phyloP scores from a whole-genome alignment of 2,888 invertebrate species.

The Ormyrus rosae region DNA sequence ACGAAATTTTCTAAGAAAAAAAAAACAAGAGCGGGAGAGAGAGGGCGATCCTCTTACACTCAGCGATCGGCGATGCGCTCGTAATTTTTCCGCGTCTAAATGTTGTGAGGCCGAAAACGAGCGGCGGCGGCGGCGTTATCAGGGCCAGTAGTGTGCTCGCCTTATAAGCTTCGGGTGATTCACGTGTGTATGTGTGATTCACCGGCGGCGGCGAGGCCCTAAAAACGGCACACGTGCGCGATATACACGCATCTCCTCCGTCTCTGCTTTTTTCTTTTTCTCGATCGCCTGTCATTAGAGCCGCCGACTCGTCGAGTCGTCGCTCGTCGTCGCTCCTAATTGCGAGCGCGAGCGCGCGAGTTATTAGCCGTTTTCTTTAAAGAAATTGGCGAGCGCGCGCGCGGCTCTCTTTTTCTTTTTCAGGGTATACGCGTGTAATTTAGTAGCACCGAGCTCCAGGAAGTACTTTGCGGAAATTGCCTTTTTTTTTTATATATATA shows the following conservation, averaged over 20 bases:
- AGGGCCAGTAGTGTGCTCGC: conserved; percentile 39
- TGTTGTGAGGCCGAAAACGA: background rate
- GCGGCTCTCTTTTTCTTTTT: conserved; percentile 6
- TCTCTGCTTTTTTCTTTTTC: background rate
- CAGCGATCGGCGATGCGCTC: conserved; percentile 2
- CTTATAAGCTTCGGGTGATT: conserved; percentile 44
- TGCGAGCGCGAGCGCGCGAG: background rate
- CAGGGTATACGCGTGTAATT: conserved; percentile 28
- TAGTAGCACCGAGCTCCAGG: conserved; percentile 1
- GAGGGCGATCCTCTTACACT: background rate
- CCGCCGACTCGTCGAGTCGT: conserved; percentile 6
- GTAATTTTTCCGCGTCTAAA: background rate
- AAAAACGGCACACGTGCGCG: conserved; percentile 21
- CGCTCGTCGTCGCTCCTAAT: conserved; percentile 10
- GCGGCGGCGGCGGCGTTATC: conserved; percentile 15
- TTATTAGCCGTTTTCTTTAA: conserved; percentile 23
- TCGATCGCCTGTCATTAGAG: conserved; percentile 36
- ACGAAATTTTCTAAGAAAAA: background rate
- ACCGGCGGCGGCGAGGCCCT: conserved; percentile 30
- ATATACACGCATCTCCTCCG: background rate
- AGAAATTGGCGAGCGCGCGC: background rate
- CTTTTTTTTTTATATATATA: conserved; percentile 1
- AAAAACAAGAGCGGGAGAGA: background rate
- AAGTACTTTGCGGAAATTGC: conserved; percentile 34
- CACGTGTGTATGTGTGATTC: conserved; percentile 32